Conservation (phyloP, 2,888 invertebrate species). For the Drosophila atripex region DNA sequence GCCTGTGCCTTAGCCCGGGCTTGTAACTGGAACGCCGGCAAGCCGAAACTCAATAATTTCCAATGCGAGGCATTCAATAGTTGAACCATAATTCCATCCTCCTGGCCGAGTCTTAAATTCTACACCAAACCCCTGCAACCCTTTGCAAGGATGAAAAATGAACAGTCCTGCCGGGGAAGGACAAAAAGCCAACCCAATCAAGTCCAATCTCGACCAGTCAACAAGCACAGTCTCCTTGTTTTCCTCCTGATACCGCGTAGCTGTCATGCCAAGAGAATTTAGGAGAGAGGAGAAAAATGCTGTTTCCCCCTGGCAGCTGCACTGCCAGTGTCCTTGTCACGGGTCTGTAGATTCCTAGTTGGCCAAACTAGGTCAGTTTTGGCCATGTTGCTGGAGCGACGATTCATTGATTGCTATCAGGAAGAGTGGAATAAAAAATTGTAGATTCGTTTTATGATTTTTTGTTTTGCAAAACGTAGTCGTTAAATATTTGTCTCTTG, state of each 20-base stretch:
- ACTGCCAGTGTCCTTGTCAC: constrained; percentile 62
- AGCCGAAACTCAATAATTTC: constrained; percentile 29
- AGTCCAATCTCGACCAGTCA: constrained; percentile 23
- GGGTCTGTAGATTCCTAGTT: constrained; percentile 15
- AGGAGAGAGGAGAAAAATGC: constrained; percentile 19
- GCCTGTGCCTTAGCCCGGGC: not conserved
- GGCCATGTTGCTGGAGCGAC: constrained; percentile 45
- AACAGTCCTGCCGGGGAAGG: not conserved
- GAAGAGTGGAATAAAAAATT: constrained; percentile 25
- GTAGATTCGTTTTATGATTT: too few species aligned
- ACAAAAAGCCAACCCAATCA: constrained; percentile 20
- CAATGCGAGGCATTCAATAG: constrained; percentile 20
- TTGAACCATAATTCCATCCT: constrained; percentile 28
- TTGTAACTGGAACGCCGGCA: constrained; percentile 21
- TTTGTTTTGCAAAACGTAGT: too few species aligned
- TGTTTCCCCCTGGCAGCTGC: constrained; percentile 27
- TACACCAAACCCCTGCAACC: constrained; percentile 13
- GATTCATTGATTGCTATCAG: constrained; percentile 62
- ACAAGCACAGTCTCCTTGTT: constrained; percentile 22
- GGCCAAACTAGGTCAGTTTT: constrained; percentile 70
- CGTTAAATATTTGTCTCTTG: too few species aligned
- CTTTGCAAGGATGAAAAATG: constrained; percentile 25
- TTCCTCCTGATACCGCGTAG: constrained; percentile 24
- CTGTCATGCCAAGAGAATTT: constrained; percentile 16
- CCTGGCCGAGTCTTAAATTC: not conserved